Percentiles rank a stretch among this genome's conserved stretches.
These are phyloP conservation scores for Myotis lucifugus DNA, from an alignment of 2,113 vertebrate species.

Conservation along the genomic window DNA sequence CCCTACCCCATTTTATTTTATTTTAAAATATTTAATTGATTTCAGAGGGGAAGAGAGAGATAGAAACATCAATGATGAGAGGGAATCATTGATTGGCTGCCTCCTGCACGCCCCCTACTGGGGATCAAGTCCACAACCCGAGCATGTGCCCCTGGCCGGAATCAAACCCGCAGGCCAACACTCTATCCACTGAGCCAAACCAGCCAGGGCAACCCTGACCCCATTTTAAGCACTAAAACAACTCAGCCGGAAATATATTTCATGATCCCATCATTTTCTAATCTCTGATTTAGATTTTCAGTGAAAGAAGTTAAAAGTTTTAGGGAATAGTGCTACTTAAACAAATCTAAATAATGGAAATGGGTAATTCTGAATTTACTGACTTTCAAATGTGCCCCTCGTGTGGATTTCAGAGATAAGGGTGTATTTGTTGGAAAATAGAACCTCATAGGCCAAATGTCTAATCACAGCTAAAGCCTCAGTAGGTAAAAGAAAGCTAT, in stretches of 20 bases:
- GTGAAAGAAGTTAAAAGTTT: constrained; percentile 24
- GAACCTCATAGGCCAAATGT: neutral
- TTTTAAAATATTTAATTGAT: no score
- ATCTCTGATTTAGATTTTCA: constrained; percentile 16
- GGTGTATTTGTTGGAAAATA: neutral
- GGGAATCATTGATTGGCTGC: no score
- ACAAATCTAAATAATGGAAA: constrained; percentile 12
- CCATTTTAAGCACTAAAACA: neutral
- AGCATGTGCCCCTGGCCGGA: no score
- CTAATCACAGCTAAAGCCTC: neutral
- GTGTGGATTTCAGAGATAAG: neutral
- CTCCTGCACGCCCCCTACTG: no score
- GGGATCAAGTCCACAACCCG: no score
- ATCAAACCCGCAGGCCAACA: no score
- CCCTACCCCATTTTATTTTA: neutral
- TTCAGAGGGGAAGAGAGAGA: no score
- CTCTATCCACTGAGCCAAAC: no score
- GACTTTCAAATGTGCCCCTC: neutral
- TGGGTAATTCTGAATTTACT: neutral
- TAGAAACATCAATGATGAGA: no score
- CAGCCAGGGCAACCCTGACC: neutral
- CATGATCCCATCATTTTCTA: neutral
- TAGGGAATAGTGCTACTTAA: neutral
- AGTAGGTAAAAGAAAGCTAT: neutral
- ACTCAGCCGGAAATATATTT: neutral